Evolutionary conservation across 2,888 invertebrate genomes (phyloP), one percentile per base, ranked within the genome.

Genomic region (Napeogenes sylphis): DNA sequence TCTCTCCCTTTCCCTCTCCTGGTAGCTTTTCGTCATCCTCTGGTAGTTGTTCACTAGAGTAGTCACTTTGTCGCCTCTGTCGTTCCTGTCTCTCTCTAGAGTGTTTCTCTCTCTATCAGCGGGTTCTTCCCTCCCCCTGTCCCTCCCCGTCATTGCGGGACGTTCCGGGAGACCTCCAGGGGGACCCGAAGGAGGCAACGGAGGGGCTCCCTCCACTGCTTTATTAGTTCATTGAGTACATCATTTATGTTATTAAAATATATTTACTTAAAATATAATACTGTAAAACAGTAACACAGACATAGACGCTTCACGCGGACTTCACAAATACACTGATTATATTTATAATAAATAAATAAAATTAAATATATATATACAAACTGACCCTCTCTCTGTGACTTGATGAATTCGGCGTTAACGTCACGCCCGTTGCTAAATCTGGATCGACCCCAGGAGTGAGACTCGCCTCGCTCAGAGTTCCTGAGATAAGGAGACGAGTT

Each of bases 391-490:
- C 81, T 78, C 71, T 91, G 91, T 2, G 90, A 90, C 3, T 73
- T 65, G 13, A 91, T 85, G 71, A 91, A 91, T 56, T 90, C 90
- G 0, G 83, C 62, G 70, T 89, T 91, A 56, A 87, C 70, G 57
- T 91, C 91, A 0, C 90, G 73, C 0, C 90, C 89, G 73, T 89
- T 88, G 3, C 88, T 89, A 77, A 90, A 89, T 14, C 90, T 71
- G 0, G 90, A 74, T 0, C 84, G 70, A 0, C 90, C 91, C 90
- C 90, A 90, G 0, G 84, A 69, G 4, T 76, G 57, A 4, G 76
- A 45, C 0, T 70, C 35, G 33, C 77, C 42, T 42, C 42, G 75
- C 4, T 81, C 80, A 0, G 79, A 73, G 63, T 78, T 82, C 65
- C 86, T 86, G 71, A 54, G 0, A 35, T 14, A 30, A 12, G 21